These are phyloP conservation scores for Pandion haliaetus DNA, from an alignment of 2,113 vertebrate species.

Conservation along the genomic window DNA sequence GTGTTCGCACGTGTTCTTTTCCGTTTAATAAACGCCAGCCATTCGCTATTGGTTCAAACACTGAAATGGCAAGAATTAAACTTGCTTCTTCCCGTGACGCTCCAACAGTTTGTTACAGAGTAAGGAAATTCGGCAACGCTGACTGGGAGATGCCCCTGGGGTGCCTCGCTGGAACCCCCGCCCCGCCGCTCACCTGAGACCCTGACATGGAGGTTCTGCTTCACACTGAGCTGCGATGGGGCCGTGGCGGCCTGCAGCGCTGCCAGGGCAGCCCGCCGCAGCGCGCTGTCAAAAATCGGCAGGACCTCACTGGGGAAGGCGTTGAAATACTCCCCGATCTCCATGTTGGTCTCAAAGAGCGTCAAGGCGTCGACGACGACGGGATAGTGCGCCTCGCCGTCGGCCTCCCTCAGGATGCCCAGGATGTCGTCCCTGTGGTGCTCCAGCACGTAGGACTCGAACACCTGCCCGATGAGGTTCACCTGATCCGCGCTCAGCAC, in stretches of 20 bases:
- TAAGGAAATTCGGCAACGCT: rapidly evolving
- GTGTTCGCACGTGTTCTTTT: neutral
- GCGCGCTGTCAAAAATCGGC: conserved; percentile 83
- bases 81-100: rapidly evolving
- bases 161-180: rapidly evolving
- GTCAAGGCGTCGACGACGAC: conserved; percentile 92
- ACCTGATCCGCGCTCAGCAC: conserved; percentile 79
- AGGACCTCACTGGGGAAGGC: conserved; percentile 84
- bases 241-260: conserved; percentile 34
- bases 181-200: conserved; percentile 80
- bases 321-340: conserved; percentile 91
- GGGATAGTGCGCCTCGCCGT: conserved; percentile 79
- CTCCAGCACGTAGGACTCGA: conserved; percentile 85
- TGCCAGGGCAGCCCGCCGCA: conserved; percentile 73
- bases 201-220: conserved; percentile 84
- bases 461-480: conserved; percentile 81
- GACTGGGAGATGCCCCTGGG: rapidly evolving
- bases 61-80: rapidly evolving
- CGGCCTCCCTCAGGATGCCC: conserved; percentile 70
- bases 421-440: conserved; percentile 84
- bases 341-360: conserved; percentile 95
- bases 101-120: rapidly evolving
- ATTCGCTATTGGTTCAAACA: neutral
- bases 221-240: conserved; percentile 36
- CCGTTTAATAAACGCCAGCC: neutral